Conservation (phyloP, 2,797 vertebrate genomes). For the Mico argentatus region DNA sequence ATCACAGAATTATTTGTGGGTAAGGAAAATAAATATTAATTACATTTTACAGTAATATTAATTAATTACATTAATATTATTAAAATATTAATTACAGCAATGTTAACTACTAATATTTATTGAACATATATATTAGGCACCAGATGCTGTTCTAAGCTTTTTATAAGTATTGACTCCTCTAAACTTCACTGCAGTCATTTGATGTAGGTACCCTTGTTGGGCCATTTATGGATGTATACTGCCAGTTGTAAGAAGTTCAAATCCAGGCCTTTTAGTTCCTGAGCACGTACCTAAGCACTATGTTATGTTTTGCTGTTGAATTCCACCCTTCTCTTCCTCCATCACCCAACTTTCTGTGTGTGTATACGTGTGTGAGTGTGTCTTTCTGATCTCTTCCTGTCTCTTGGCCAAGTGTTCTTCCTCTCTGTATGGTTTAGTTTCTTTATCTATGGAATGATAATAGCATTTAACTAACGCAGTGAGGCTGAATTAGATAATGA, state of each 20-base stretch:
- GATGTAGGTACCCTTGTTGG: neutral
- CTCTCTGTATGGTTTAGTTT: neutral
- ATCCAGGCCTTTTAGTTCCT: neutral
- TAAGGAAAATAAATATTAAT: neutral
- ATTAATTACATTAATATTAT: neutral
- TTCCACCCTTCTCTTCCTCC: neutral
- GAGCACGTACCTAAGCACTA: neutral
- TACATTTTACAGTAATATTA: neutral
- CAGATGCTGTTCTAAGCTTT: neutral
- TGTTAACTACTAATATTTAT: neutral
- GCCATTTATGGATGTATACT: neutral
- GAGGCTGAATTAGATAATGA: neutral
- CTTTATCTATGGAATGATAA: neutral
- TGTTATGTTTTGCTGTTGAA: neutral
- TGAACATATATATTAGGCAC: neutral
- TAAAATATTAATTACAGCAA: too few species aligned
- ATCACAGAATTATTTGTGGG: neutral
- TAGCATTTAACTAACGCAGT: neutral
- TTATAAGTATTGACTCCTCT: neutral
- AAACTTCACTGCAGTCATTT: neutral
- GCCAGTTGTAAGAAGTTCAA: neutral
- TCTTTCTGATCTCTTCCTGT: neutral
- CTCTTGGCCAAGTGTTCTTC: neutral
- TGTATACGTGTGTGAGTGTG: neutral
- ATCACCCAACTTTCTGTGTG: fast-evolving